Evolutionary conservation across 2,797 vertebrate species (phyloP), one percentile per base, ranked within the genome.

Genomic region (Scolopax rusticola): DNA sequence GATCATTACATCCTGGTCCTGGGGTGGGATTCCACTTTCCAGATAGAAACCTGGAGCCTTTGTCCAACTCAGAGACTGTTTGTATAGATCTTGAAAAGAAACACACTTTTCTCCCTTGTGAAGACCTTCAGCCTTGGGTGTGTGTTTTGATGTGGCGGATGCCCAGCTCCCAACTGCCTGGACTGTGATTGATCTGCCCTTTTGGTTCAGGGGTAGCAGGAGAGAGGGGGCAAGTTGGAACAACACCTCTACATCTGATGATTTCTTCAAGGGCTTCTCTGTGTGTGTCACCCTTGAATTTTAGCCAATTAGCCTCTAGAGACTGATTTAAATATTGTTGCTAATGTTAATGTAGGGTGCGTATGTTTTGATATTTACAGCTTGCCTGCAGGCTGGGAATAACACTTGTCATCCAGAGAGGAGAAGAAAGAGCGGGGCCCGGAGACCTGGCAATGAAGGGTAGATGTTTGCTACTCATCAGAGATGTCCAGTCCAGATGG

Each of bases 281-380:
- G 28, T 89, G 81, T 92, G 65, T 94, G 89, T 93, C 92, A 91
- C 69, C 69, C 67, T 83, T 92, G 94, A 93, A 86, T 92, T 80
- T 71, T 40, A 6, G 89, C 84, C 94, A 96, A 36, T 91, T 93
- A 80, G 86, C 81, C 78, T 93, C 81, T 53, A 36, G 76, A 95
- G 40, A 24, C 53, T 32, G 78, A 77, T 87, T 87, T 91, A 81
- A 94, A 90, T 90, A 64, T 47, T 74, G 71, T 82, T 95, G 75
- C 78, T 92, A 36, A 60, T 79, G n/a, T 81, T 92, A 40, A 83
- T 33, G n/a, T 17, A 75, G 71, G 60, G 84, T 77, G 77, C 15
- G 3, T 54, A 4, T 78, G 79, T 83, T 94, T 93, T 85, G 64
- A 21, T 74, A 78, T 71, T 87, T 89, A 68, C 47, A 83, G 61